Conservation (phyloP, 1,140 invertebrate species). For the Drusus annulatus region DNA sequence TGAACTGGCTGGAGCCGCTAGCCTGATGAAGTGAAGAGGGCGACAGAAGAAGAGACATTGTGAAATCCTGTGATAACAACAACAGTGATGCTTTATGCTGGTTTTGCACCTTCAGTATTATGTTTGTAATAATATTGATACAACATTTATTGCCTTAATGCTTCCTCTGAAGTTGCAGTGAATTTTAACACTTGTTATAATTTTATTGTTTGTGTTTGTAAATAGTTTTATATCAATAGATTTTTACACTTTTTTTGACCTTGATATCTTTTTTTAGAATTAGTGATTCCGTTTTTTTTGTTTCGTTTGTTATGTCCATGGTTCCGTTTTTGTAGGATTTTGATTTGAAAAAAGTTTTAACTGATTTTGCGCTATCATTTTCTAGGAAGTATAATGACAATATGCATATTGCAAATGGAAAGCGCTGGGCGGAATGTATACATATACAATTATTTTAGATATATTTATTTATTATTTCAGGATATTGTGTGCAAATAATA, state of each 20-base stretch:
- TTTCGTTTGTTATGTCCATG: background rate
- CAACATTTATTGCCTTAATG: background rate
- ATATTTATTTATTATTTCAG: conserved; percentile 7
- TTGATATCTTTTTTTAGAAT: conserved; percentile 2
- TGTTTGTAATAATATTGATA: too few relatives aligned
- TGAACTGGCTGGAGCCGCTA: conserved; percentile 68
- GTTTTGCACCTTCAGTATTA: background rate
- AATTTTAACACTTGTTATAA: background rate
- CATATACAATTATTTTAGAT: conserved; percentile 8
- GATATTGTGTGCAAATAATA: conserved; percentile 22
- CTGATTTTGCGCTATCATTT: background rate
- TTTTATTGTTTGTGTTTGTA: background rate
- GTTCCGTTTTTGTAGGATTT: too few relatives aligned
- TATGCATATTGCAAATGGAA: too few relatives aligned
- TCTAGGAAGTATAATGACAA: background rate
- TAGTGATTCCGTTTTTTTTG: background rate
- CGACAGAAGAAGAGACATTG: background rate
- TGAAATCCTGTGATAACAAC: conserved; percentile 35
- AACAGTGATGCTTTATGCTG: background rate
- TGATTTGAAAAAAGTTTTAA: conserved; percentile 1
- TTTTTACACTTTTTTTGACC: conserved; percentile 1
- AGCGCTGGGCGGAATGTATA: background rate
- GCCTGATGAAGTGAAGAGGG: conserved; percentile 7
- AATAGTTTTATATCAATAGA: background rate
- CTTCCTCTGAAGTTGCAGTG: background rate